Base-by-base conservation (phyloP, 1,140 invertebrate genomes). In the Pteromalus puparum region DNA sequence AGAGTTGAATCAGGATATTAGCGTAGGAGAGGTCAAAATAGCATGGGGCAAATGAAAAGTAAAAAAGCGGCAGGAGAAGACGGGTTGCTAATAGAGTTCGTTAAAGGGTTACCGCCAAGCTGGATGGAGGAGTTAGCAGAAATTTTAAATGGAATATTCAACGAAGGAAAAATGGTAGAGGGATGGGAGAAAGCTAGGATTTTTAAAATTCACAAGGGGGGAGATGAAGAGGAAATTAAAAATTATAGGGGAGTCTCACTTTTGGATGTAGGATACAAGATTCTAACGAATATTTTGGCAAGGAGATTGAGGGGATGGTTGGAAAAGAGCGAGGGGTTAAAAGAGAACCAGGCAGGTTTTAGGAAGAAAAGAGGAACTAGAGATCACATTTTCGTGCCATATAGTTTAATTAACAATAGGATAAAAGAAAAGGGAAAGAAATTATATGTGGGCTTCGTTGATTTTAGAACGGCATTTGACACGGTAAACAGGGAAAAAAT, bases 41-140 rank as follows among this genome's bases (percentile, higher is more conserved):
- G 87, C 88, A 13, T 85, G 90, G 73, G 87, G 81, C 85, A 85
- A 48, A 86, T 90, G 6, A 89, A 89, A 75, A 88, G 84, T 30
- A 86, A 87, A 42, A 91, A 91, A 85, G 86, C 90, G 13, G 87
- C 86, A 42, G 90, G 89, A 46, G 83, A 85, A 15, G 90, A 90
- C 84, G 87, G 87, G 12, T 87, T 91, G 12, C 85, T 83, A 53
- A 85, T 87, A n/a, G 89, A 91, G 65, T 81, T 90, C 28, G 75
- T 91, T 53, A 90, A 90, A 75, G 24, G n/a, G 12, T 15, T 84
- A 85, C 84, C 38, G 26, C 79, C 72, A 82, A 84, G 24, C 79
- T 83, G 48, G 12, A 70, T 30, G 18, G 68, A 82, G 26, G 76
- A 86, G 13, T 9, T 87, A 21, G 74, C 48, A 53, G 68, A 68